Conservation (phyloP, 2,888 invertebrate genomes). For the Adelphocoris suturalis region DNA sequence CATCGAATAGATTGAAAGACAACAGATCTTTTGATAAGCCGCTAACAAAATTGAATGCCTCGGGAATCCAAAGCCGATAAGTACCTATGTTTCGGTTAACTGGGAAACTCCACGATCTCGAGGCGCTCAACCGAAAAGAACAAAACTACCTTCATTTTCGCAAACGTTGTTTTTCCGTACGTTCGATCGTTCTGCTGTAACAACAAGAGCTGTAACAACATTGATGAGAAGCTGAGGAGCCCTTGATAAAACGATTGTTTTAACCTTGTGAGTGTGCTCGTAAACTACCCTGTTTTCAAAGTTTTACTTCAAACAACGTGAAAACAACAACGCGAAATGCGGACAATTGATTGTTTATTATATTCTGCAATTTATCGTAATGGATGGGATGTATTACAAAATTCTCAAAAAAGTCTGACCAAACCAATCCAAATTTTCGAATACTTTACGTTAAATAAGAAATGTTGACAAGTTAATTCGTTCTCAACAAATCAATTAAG, state of each 20-base stretch:
- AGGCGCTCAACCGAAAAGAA: background rate
- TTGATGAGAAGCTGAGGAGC: background rate
- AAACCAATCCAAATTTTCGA: too few species aligned
- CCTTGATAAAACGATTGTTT: background rate
- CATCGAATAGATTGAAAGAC: background rate
- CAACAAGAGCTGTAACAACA: slow-evolving; percentile 11
- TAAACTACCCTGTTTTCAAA: background rate
- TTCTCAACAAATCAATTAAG: too few species aligned
- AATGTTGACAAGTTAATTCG: too few species aligned
- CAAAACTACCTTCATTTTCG: background rate
- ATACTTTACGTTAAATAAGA: too few species aligned
- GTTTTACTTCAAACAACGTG: too few species aligned
- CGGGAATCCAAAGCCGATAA: background rate
- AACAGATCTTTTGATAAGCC: background rate
- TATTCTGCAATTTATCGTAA: too few species aligned
- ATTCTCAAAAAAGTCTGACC: too few species aligned
- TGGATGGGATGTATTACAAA: too few species aligned
- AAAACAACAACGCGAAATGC: too few species aligned
- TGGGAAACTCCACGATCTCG: background rate
- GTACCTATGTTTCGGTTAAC: background rate
- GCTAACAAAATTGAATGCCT: background rate
- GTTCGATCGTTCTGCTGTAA: background rate
- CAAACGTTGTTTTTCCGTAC: background rate
- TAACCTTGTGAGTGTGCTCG: background rate
- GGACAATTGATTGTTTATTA: too few species aligned